These are phyloP conservation scores for Eulimnadia texana DNA, from an alignment of 1,140 invertebrate species.

Conservation along the genomic window DNA sequence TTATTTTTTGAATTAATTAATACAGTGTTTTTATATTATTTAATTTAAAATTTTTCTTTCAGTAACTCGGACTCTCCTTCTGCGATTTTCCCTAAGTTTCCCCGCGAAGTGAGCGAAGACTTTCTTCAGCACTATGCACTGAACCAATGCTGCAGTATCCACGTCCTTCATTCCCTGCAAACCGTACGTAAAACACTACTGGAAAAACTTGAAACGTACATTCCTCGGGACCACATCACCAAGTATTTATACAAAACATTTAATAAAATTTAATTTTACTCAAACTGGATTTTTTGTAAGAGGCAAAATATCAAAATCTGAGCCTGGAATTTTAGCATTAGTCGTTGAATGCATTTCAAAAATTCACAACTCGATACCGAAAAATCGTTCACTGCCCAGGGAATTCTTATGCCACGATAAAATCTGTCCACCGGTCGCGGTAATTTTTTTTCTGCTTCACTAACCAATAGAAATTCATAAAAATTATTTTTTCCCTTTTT, in stretches of 20 bases:
- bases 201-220: neutral
- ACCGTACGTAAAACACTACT: neutral
- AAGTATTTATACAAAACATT: neutral
- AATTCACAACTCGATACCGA: neutral
- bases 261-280: neutral
- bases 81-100: neutral
- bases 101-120: neutral
- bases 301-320: neutral
- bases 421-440: neutral
- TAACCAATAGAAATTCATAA: too few relatives aligned
- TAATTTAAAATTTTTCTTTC: neutral
- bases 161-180: neutral
- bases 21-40: neutral
- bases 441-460: too few relatives aligned
- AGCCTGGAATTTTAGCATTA: neutral
- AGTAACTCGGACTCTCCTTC: neutral
- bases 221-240: neutral
- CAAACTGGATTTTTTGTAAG: neutral
- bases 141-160: neutral
- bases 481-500: neutral
- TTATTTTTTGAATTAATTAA: neutral
- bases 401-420: slow-evolving; percentile 10
- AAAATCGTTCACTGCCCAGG: slow-evolving; percentile 1
- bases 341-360: neutral
- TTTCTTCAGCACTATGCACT: slow-evolving; percentile 5